Conservation (phyloP, 2,113 vertebrate species). For the Phaetusa simplex region DNA sequence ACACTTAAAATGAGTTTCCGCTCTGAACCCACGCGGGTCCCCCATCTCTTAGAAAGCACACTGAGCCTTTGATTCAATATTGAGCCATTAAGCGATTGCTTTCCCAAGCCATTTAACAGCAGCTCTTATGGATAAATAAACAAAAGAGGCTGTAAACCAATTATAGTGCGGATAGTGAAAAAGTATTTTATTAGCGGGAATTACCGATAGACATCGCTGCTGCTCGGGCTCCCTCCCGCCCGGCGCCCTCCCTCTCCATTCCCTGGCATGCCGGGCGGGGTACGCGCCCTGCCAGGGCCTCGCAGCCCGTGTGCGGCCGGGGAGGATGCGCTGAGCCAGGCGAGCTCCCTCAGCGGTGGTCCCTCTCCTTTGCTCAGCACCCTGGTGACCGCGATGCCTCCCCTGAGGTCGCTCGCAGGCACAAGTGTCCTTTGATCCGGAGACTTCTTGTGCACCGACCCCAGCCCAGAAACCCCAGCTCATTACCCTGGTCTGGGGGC, state of each 20-base stretch:
- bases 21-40: slow-evolving; percentile 10
- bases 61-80: slow-evolving; percentile 74
- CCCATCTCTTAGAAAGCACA: slow-evolving; percentile 11
- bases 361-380: background rate
- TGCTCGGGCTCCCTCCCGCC: background rate
- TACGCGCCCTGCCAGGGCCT: background rate
- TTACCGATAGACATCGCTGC: slow-evolving; percentile 62
- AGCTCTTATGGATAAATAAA: slow-evolving; percentile 88
- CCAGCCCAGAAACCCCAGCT: background rate
- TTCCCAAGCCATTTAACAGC: slow-evolving; percentile 90
- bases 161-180: slow-evolving; percentile 86
- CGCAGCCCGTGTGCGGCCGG: accelerated
- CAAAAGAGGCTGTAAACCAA: slow-evolving; percentile 89
- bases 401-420: background rate
- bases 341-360: accelerated
- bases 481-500: background rate
- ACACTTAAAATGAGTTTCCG: slow-evolving; percentile 61
- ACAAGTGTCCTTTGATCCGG: background rate
- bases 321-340: background rate
- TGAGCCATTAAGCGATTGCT: slow-evolving; percentile 87
- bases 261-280: background rate
- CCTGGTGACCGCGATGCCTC: accelerated
- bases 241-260: background rate
- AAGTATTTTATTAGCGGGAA: slow-evolving; percentile 88
- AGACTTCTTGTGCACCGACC: background rate